Evolutionary conservation across 2,797 vertebrate species (phyloP).

Genomic region (Gymnoscopelus microlampas): DNA sequence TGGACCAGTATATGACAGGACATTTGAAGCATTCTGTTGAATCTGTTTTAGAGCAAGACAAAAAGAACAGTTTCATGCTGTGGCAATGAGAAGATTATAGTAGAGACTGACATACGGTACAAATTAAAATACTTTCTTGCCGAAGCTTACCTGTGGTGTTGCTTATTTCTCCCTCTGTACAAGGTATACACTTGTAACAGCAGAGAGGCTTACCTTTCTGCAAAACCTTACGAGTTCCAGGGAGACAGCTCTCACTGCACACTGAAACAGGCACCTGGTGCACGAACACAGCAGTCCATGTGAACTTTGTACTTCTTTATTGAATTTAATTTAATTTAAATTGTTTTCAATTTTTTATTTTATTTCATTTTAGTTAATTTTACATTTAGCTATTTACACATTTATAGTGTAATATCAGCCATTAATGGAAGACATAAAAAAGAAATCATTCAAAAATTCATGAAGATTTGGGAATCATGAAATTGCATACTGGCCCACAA

Average conservation of each 20-base stretch:
- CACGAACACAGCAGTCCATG: conserved; percentile 25
- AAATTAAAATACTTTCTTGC: conserved; percentile 1
- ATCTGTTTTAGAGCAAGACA: conserved; percentile 60
- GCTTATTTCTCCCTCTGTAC: conserved; percentile 55
- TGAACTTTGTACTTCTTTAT: conserved; percentile 9
- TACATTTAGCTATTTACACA: neutral
- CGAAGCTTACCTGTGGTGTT: conserved; percentile 50
- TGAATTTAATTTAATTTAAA: neutral
- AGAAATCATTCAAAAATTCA: neutral
- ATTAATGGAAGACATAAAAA: neutral
- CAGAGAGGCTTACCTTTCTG: conserved; percentile 47
- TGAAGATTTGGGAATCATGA: neutral
- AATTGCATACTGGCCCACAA: conserved; percentile 35
- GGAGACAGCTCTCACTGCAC: conserved; percentile 48
- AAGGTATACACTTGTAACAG: conserved; percentile 53
- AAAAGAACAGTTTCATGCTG: neutral
- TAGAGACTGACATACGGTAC: neutral
- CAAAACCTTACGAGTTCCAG: conserved; percentile 40
- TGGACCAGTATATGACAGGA: conserved; percentile 58
- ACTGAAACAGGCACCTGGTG: conserved; percentile 50
- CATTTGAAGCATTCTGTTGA: conserved; percentile 61
- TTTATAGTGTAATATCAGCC: neutral
- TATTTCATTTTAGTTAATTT: neutral
- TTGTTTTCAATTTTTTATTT: neutral
- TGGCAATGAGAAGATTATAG: neutral